Conservation (phyloP, 2,113 vertebrate species). For the Oenanthe oenanthe region DNA sequence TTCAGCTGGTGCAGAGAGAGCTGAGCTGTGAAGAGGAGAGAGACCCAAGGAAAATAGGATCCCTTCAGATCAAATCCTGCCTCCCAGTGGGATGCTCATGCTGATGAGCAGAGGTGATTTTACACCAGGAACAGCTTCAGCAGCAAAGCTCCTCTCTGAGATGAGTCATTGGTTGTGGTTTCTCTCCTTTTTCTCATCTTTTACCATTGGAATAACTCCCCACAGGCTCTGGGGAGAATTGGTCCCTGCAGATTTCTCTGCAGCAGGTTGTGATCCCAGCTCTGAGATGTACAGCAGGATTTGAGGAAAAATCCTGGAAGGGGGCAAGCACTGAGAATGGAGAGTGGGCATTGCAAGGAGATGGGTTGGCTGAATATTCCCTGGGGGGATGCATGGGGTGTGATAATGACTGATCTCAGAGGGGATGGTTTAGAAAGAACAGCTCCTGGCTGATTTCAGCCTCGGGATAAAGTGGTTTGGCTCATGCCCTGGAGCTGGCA, state of each 20-base stretch:
- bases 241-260: not conserved
- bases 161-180: not conserved
- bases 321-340: not conserved
- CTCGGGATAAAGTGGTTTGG: not conserved
- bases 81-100: not conserved
- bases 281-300: rapidly evolving
- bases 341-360: rapidly evolving
- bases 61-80: rapidly evolving
- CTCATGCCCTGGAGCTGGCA: not conserved
- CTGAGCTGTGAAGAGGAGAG: not conserved
- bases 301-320: not conserved
- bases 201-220: not conserved
- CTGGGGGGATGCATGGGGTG: not conserved
- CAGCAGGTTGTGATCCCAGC: not conserved
- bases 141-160: not conserved
- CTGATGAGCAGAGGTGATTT: not conserved
- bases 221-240: not conserved
- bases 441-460: not conserved
- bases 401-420: not conserved
- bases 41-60: not conserved
- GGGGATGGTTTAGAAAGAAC: not conserved
- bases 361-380: not conserved
- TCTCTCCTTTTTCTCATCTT: not conserved
- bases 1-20: not conserved
- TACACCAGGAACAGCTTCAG: not conserved